These are phyloP conservation scores for Nautilus pompilius DNA, from an alignment of 1,140 invertebrate species.

Conservation along the genomic window DNA sequence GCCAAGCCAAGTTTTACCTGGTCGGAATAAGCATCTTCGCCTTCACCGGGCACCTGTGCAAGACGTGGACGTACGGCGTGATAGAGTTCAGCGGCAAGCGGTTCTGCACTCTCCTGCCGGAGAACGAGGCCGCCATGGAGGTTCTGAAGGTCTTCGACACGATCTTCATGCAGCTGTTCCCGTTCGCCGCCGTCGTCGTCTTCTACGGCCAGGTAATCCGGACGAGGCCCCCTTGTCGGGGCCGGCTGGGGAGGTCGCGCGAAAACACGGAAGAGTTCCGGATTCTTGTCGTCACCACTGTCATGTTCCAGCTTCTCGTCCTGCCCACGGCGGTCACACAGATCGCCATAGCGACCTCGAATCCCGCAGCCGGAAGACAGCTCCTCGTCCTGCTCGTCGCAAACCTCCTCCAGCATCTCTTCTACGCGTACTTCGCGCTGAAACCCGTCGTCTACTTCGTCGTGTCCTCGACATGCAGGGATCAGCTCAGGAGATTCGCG, in stretches of 20 bases:
- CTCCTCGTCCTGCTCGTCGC: conserved; percentile 20
- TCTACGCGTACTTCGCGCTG: conserved; percentile 31
- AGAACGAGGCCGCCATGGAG: conserved; percentile 29
- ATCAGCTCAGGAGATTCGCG: not conserved
- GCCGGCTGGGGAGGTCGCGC: conserved; percentile 2
- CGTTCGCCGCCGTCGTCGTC: conserved; percentile 20
- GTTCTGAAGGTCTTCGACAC: conserved; percentile 32
- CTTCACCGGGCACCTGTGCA: conserved; percentile 37
- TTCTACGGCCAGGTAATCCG: conserved; percentile 14
- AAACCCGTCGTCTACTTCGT: conserved; percentile 23
- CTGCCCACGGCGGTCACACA: conserved; percentile 26
- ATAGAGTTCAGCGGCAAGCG: conserved; percentile 3
- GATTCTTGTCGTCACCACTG: conserved; percentile 22
- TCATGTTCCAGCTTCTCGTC: conserved; percentile 28
- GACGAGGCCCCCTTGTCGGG: conserved; percentile 8
- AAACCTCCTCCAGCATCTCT: conserved; percentile 30
- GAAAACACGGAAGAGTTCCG: conserved; percentile 22
- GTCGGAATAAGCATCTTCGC: conserved; percentile 16
- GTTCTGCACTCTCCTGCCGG: conserved; percentile 29
- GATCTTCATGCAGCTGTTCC: conserved; percentile 21
- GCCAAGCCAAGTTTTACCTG: conserved; percentile 12
- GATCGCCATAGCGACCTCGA: conserved; percentile 8
- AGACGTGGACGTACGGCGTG: conserved; percentile 34
- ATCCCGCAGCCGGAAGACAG: conserved; percentile 4
- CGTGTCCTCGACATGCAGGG: conserved; percentile 15